Conservation (phyloP, 2,113 vertebrate genomes). For the Podilymbus podiceps region DNA sequence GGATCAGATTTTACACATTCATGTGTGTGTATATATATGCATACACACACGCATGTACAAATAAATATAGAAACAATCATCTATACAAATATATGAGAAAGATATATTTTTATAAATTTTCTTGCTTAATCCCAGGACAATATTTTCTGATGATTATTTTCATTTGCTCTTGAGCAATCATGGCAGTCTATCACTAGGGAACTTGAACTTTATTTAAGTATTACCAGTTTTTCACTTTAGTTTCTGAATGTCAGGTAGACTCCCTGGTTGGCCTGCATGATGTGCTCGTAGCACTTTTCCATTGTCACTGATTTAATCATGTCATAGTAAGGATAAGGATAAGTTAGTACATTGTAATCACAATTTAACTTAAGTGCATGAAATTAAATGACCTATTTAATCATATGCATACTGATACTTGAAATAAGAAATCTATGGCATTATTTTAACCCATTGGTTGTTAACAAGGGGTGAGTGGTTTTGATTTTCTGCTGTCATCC, state of each 20-base stretch:
- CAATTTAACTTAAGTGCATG: background rate
- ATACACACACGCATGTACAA: fast-evolving
- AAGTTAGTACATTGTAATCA: background rate
- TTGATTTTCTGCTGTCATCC: background rate
- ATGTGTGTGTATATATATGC: background rate
- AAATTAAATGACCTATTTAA: background rate
- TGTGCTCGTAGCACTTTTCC: background rate
- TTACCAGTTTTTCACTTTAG: background rate
- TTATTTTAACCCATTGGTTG: background rate
- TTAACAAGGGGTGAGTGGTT: background rate
- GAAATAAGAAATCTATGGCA: background rate
- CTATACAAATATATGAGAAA: background rate
- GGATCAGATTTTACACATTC: background rate
- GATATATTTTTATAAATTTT: background rate
- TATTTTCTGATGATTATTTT: background rate
- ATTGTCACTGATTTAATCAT: background rate
- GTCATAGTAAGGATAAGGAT: background rate
- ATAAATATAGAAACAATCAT: background rate
- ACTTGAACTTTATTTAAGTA: background rate
- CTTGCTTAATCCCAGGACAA: background rate
- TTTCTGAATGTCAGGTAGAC: background rate
- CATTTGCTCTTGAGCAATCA: background rate
- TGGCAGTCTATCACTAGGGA: background rate
- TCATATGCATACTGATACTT: background rate
- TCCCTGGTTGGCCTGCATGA: background rate